A percentile compares a stretch with the other conserved stretches of the same genome.
Conservation (phyloP, 2,888 invertebrate species). For the Tenthredo distinguenda region DNA sequence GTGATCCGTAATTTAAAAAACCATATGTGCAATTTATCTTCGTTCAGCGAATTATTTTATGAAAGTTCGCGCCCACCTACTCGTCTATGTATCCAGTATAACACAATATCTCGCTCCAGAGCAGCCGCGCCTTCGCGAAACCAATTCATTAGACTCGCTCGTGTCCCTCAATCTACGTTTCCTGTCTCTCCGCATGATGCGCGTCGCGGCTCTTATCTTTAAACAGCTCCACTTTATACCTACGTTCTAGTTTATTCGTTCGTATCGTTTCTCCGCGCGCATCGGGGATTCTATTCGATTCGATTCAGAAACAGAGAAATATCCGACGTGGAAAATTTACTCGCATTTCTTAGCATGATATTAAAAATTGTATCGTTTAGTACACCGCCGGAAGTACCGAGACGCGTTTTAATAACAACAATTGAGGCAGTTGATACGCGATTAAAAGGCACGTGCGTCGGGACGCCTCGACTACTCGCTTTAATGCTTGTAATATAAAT, state of each 20-base stretch:
- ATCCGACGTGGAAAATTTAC: background rate
- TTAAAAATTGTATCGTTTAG: background rate
- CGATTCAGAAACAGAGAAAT: background rate
- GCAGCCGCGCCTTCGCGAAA: conserved; percentile 45
- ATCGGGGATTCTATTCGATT: background rate
- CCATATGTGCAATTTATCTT: background rate
- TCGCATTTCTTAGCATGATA: background rate
- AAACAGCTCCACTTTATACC: background rate
- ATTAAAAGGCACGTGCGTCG: background rate
- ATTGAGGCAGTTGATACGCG: conserved; percentile 3
- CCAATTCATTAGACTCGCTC: conserved; percentile 47
- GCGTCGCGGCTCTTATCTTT: background rate
- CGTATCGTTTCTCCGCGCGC: background rate
- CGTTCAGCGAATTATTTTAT: background rate
- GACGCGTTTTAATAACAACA: background rate
- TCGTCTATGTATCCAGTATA: background rate
- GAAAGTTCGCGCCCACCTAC: background rate
- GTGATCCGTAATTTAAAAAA: background rate
- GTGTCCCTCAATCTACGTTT: conserved; percentile 39
- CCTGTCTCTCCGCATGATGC: conserved; percentile 20
- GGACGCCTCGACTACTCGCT: background rate
- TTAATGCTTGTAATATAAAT: background rate
- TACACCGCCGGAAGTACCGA: background rate
- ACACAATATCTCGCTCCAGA: conserved; percentile 4
- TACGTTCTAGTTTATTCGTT: background rate